These are phyloP conservation scores for Formica exsecta DNA, from an alignment of 1,140 invertebrate genomes.

Conservation along the genomic window DNA sequence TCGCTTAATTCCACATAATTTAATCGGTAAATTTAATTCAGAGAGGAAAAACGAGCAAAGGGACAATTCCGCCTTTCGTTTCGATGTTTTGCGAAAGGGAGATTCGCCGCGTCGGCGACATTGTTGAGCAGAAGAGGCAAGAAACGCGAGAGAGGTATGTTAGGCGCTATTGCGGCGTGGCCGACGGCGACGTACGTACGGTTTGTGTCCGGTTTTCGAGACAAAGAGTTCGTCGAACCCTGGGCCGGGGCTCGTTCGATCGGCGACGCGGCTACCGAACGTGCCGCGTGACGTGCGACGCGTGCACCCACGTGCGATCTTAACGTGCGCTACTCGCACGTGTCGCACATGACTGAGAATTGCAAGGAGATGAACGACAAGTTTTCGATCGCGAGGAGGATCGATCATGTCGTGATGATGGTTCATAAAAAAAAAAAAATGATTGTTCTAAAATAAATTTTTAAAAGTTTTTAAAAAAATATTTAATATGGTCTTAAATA, in stretches of 20 bases:
- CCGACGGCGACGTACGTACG: conserved; percentile 43
- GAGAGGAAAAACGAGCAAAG: background rate
- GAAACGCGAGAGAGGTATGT: conserved; percentile 48
- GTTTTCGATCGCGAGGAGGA: background rate
- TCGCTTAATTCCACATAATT: background rate
- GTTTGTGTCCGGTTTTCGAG: conserved; percentile 68
- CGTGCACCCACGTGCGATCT: conserved; percentile 54
- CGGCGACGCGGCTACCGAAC: conserved; percentile 59
- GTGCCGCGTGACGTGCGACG: conserved; percentile 48
- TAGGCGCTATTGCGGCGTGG: conserved; percentile 41
- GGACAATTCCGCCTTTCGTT: conserved; percentile 6
- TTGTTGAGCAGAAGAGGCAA: conserved; percentile 46
- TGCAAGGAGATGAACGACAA: background rate
- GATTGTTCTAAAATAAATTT: background rate
- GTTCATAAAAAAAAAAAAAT: too few species aligned
- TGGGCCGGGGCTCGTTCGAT: conserved; percentile 46
- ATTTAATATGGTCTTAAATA: background rate
- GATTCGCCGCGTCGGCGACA: background rate
- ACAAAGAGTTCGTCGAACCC: conserved; percentile 67
- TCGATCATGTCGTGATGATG: background rate
- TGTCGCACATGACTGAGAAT: conserved; percentile 17
- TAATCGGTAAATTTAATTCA: conserved; percentile 1
- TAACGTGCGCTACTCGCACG: conserved; percentile 13
- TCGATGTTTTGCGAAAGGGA: conserved; percentile 15
- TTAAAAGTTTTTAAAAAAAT: too few species aligned